phyloP scores from a whole-genome alignment of 2,797 vertebrate genomes.

The Sebastes hubbsi region DNA sequence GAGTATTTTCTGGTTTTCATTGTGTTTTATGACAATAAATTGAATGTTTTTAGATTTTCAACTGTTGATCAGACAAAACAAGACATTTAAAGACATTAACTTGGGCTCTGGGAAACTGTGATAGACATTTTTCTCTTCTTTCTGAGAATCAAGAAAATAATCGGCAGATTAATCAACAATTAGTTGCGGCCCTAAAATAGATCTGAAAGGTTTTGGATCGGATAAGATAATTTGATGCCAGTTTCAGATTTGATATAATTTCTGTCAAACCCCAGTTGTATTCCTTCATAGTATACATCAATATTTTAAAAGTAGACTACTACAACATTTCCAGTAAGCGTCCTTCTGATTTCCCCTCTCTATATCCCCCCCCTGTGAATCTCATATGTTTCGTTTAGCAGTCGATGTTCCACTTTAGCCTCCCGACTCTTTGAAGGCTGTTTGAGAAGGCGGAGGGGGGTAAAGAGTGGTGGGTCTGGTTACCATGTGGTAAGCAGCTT shows the following conservation, averaged over 20 bases:
- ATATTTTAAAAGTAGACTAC: not conserved
- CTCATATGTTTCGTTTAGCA: slow-evolving; percentile 49
- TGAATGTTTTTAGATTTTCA: not conserved
- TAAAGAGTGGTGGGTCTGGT: slow-evolving; percentile 38
- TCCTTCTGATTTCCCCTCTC: not conserved
- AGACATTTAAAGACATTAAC: not conserved
- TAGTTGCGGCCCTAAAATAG: not conserved
- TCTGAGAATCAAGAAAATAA: not conserved
- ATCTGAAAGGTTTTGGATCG: not conserved
- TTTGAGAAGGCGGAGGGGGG: slow-evolving; percentile 21
- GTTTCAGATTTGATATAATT: not conserved
- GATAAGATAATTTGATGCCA: not conserved
- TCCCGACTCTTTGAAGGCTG: slow-evolving; percentile 57
- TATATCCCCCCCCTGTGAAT: not conserved
- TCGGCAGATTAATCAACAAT: not conserved
- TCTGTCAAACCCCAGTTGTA: not conserved
- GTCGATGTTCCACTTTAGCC: slow-evolving; percentile 55
- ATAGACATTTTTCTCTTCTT: not conserved
- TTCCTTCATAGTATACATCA: not conserved
- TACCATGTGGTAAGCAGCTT: slow-evolving; percentile 72
- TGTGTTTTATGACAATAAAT: not conserved
- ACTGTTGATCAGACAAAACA: not conserved
- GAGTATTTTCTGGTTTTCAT: not conserved
- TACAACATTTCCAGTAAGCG: not conserved
- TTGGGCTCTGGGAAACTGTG: not conserved